Conservation (phyloP, 37 sponge, comb jelly and placozoan species). For the Chondrilla cf. caribensis region DNA sequence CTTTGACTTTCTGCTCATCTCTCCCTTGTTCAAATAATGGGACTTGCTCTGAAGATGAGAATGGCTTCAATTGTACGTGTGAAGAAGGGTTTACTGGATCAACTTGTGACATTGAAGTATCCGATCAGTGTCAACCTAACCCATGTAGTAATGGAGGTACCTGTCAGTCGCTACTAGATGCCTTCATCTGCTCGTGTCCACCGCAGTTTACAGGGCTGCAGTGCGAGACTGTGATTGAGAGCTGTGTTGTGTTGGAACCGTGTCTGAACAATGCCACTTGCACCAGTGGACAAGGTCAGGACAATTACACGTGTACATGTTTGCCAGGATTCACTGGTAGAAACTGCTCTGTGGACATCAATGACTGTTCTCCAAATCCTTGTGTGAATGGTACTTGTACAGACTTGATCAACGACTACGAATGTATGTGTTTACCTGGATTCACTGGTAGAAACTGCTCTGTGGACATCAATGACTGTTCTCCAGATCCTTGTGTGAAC, state of each 20-base stretch:
- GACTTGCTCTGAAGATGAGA: background rate
- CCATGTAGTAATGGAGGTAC: conserved; percentile 54
- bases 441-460: conserved; percentile 21
- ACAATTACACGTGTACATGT: conserved; percentile 23
- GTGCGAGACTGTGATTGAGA: conserved; percentile 1
- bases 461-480: conserved; percentile 22
- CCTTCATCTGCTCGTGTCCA: background rate
- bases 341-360: conserved; percentile 14
- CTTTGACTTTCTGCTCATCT: conserved; percentile 1
- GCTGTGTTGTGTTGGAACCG: background rate
- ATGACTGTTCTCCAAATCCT: conserved; percentile 34
- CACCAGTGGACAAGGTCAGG: background rate
- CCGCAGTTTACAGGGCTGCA: background rate
- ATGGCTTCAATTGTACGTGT: conserved; percentile 39
- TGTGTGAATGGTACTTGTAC: conserved; percentile 44
- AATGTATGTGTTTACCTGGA: conserved; percentile 32
- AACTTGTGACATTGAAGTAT: conserved; percentile 39
- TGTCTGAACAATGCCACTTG: conserved; percentile 47
- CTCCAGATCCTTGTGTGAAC: background rate
- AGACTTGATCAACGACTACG: background rate
- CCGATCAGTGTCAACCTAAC: conserved; percentile 36
- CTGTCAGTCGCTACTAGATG: conserved; percentile 6
- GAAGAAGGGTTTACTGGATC: conserved; percentile 46
- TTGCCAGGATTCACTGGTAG: background rate
- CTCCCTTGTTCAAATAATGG: background rate